Conservation (phyloP, 2,888 invertebrate species). For the Agonopterix alstromeriana region DNA sequence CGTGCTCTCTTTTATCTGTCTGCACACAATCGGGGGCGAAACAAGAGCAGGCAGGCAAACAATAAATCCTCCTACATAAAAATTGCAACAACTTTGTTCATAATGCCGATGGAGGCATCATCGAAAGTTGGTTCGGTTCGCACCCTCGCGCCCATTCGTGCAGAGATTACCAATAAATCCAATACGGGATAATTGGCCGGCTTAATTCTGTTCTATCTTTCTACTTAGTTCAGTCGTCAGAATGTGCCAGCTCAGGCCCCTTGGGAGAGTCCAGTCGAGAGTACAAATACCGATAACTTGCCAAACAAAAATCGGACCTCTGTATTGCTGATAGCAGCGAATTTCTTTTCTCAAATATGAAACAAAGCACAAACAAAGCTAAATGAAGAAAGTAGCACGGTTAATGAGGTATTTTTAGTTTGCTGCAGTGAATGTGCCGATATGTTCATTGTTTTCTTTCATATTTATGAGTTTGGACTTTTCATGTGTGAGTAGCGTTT, state of each 20-base stretch:
- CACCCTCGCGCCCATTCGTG: slow-evolving; percentile 77
- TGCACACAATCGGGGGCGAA: slow-evolving; percentile 55
- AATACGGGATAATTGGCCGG: slow-evolving; percentile 78
- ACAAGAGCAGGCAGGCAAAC: slow-evolving; percentile 58
- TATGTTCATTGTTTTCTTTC: not conserved
- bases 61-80: slow-evolving; percentile 74
- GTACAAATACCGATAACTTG: slow-evolving; percentile 50
- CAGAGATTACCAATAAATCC: slow-evolving; percentile 78
- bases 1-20: slow-evolving; percentile 62
- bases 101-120: slow-evolving; percentile 73
- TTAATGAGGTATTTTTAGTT: slow-evolving; percentile 60
- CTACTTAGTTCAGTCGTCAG: slow-evolving; percentile 77
- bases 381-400: slow-evolving; percentile 56
- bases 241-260: slow-evolving; percentile 75
- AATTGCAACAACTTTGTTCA: slow-evolving; percentile 76
- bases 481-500: slow-evolving; percentile 25
- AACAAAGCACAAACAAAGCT: slow-evolving; percentile 36
- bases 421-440: slow-evolving; percentile 24
- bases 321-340: slow-evolving; percentile 35
- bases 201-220: slow-evolving; percentile 77
- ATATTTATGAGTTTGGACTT: not conserved
- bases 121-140: slow-evolving; percentile 74
- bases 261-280: slow-evolving; percentile 65
- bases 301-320: slow-evolving; percentile 53
- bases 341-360: slow-evolving; percentile 34